phyloP scores from a whole-genome alignment of 2,797 vertebrate genomes.

The Epinephelus awoara region DNA sequence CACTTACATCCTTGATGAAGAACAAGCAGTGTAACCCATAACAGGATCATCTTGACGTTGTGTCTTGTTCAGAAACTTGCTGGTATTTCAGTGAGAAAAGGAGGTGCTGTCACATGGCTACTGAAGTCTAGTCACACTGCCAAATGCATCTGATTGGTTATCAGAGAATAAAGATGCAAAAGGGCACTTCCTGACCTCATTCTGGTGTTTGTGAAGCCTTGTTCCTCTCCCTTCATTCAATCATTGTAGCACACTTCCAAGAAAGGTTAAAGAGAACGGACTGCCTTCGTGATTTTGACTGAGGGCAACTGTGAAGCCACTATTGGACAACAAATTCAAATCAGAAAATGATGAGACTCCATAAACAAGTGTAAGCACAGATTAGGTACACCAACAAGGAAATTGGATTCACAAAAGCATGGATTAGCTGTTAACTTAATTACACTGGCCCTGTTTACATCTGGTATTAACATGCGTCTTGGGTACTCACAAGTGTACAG shows the following conservation, averaged over 20 bases:
- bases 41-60: conserved; percentile 30
- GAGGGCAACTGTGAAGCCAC: background rate
- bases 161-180: background rate
- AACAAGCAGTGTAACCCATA: conserved; percentile 26
- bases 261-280: background rate
- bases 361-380: background rate
- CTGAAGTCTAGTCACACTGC: background rate
- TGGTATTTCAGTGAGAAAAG: conserved; percentile 7
- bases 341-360: background rate
- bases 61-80: background rate
- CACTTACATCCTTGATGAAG: conserved; percentile 44
- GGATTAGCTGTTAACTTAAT: too few relatives aligned
- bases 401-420: background rate
- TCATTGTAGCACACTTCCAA: background rate
- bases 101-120: background rate
- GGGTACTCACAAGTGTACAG: too few relatives aligned
- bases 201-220: background rate
- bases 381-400: background rate
- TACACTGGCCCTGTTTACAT: too few relatives aligned
- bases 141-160: conserved; percentile 38
- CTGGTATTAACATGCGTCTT: too few relatives aligned
- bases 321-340: background rate
- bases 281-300: background rate
- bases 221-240: background rate
- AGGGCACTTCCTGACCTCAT: conserved; percentile 28